These are phyloP conservation scores for Actinia tenebrosa DNA, from an alignment of 64 coral and sea anemone genomes.

Conservation along the genomic window DNA sequence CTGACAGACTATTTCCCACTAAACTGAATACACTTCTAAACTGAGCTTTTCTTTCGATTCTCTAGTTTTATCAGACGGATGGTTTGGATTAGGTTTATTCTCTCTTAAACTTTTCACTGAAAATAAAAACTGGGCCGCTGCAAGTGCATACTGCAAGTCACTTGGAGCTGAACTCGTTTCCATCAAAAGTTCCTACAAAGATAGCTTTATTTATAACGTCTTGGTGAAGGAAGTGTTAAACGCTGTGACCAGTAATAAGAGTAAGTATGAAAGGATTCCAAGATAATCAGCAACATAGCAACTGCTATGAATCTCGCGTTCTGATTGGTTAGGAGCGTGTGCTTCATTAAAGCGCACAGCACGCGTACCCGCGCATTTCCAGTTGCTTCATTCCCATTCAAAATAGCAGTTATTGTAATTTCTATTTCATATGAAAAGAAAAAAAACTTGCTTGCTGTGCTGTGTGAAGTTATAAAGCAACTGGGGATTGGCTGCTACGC, in stretches of 20 bases:
- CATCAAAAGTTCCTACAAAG: not conserved
- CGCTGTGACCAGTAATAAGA: not conserved
- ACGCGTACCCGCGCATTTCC: too few relatives aligned
- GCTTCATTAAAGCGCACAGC: too few relatives aligned
- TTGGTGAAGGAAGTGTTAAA: not conserved
- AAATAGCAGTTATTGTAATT: too few relatives aligned
- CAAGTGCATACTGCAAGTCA: not conserved
- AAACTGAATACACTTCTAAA: not conserved
- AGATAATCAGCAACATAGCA: not conserved
- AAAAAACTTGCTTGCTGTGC: too few relatives aligned
- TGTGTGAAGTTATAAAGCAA: too few relatives aligned
- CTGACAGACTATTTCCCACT: not conserved
- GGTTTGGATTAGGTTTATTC: not conserved
- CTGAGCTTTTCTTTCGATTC: not conserved
- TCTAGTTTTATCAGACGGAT: not conserved
- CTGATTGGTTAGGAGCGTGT: too few relatives aligned
- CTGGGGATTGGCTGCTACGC: too few relatives aligned
- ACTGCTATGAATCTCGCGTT: too few relatives aligned
- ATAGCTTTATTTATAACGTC: not conserved
- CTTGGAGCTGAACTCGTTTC: not conserved
- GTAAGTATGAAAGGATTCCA: not conserved
- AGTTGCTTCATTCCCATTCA: too few relatives aligned
- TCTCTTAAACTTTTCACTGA: not conserved
- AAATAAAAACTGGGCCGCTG: slow-evolving; percentile 3
- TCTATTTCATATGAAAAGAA: too few relatives aligned